Base-by-base conservation (phyloP, 2,797 vertebrate genomes). In the Urocyon cinereoargenteus region DNA sequence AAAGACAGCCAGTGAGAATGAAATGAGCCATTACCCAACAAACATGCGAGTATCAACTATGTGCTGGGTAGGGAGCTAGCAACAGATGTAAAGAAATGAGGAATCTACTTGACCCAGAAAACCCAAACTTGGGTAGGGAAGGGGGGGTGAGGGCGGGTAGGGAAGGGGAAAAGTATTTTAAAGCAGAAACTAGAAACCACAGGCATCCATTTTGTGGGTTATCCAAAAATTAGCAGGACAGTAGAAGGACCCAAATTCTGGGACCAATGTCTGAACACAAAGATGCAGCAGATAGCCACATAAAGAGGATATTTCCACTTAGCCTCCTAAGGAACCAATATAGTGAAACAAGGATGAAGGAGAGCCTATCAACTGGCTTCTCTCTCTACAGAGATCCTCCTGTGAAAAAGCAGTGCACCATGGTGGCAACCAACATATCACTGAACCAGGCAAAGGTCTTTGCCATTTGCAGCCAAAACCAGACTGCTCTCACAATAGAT, bases 41-140 rank as follows among this genome's bases (percentile, higher is more conserved):
- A 73, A 81, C 22, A 72, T 2, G 1, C 40, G 81, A 92, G 82
- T 49, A 57, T 78, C 66, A 92, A 75, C 88, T 88, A 86, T 18
- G 64, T 36, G 81, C 91, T 53, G 24, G 77, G 82, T 53, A 77
- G 36, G 68, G 77, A 75, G 61, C 51, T 36, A 68, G 81, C 34
- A 90, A 94, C 1, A 75, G 34, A 96, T 77, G 0, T 84, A 72
- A 93, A 94, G 61, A 95, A 66, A 92, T 73, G 77, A 94, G 61
- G 77, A 92, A 94, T 83, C 72, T 91, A 90, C 81, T 72, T 88
- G 84, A 96, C 90, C 92, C 61, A 96, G 88, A 97, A 97, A 87
- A 93, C 96, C 70, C 82, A 85, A 94, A 91, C 26, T 57, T 21
- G 51, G 51, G 53, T 59, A 59, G 28, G 28, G 15, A 66, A 53